Conservation (phyloP, 2,797 vertebrate species). For the Smutsia temminckii region DNA sequence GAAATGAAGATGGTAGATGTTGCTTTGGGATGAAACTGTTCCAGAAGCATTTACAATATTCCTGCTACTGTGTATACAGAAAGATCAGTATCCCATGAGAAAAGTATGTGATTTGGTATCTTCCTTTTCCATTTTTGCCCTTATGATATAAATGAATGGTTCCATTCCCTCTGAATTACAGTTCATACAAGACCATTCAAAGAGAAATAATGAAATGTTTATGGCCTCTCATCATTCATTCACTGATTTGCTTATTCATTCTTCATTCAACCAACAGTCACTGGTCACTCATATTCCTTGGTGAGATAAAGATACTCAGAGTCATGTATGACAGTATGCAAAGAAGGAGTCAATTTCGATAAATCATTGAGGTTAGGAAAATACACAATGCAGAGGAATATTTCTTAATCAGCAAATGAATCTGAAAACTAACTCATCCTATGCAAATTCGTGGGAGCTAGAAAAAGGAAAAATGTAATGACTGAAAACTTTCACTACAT, state of each 20-base stretch:
- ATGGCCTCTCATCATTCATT: not conserved
- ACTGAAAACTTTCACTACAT: not conserved
- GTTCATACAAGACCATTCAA: not conserved
- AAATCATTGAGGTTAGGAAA: not conserved
- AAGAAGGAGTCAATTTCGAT: not conserved
- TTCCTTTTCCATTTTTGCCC: constrained; percentile 15
- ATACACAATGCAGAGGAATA: not conserved
- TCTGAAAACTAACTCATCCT: not conserved
- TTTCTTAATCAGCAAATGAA: not conserved
- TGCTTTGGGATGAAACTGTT: constrained; percentile 1
- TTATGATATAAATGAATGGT: not conserved
- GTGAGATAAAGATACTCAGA: not conserved
- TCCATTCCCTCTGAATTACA: not conserved
- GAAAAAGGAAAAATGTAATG: not conserved
- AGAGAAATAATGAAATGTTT: not conserved
- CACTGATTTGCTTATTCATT: not conserved
- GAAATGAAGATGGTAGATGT: constrained; percentile 24
- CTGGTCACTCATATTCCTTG: not conserved
- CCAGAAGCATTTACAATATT: not conserved
- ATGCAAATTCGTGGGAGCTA: not conserved
- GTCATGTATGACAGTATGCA: not conserved
- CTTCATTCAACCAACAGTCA: not conserved
- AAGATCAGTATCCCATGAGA: not conserved
- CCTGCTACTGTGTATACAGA: not conserved
- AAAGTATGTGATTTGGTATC: not conserved